Percentiles rank a stretch among this genome's conserved stretches.
Evolutionary conservation across 2,113 vertebrate species (phyloP).

Genomic region (Orcinus orca): DNA sequence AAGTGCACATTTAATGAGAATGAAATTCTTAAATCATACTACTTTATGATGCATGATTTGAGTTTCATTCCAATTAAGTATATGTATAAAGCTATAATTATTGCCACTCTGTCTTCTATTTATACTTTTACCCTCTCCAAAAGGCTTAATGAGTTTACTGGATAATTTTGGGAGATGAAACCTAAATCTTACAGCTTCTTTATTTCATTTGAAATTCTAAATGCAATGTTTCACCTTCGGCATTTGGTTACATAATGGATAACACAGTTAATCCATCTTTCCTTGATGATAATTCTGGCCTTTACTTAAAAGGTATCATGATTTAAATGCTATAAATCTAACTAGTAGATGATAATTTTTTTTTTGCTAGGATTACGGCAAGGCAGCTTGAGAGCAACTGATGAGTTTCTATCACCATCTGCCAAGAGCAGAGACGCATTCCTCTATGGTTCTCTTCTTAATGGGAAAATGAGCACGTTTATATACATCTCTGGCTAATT

Average conservation of each 20-base stretch:
- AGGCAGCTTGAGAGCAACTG: conserved; percentile 48
- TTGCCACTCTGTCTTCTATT: conserved; percentile 42
- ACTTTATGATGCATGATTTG: conserved; percentile 56
- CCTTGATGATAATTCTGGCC: conserved; percentile 64
- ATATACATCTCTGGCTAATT: conserved; percentile 41
- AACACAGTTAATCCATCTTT: conserved; percentile 50
- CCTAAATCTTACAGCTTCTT: conserved; percentile 36
- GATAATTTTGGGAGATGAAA: conserved; percentile 60
- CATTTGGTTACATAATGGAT: conserved; percentile 52
- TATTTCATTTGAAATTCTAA: conserved; percentile 66
- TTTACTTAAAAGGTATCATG: conserved; percentile 63
- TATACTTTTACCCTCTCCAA: conserved; percentile 51
- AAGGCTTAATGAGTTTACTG: conserved; percentile 70
- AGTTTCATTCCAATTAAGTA: conserved; percentile 60
- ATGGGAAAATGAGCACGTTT: conserved; percentile 59
- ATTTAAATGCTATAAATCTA: conserved; percentile 52
- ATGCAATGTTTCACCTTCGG: conserved; percentile 23
- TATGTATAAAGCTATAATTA: conserved; percentile 48
- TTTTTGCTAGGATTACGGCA: conserved; percentile 11
- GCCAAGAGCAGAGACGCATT: conserved; percentile 25
- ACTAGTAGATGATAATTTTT: conserved; percentile 34
- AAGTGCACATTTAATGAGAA: conserved; percentile 55
- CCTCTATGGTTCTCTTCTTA: conserved; percentile 42
- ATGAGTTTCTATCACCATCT: conserved; percentile 49
- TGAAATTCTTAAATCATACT: conserved; percentile 63